phyloP scores from a whole-genome alignment of 1,140 invertebrate species.

The Musca vetustissima region DNA sequence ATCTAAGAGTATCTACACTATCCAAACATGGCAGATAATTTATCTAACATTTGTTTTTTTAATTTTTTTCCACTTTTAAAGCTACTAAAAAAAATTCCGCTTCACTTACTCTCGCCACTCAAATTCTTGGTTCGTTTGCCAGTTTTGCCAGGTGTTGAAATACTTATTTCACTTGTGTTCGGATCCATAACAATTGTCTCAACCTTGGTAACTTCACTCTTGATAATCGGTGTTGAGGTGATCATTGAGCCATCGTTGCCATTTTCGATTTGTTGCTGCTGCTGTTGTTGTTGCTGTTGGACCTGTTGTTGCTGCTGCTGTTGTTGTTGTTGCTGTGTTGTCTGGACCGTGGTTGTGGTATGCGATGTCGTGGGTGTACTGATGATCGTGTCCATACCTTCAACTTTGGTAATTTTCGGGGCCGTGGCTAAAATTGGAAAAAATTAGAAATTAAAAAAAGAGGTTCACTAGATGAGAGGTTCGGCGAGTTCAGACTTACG shows the following conservation, averaged over 20 bases:
- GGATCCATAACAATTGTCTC: constrained; percentile 54
- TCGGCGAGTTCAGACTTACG: constrained; percentile 35
- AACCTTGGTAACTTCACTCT: constrained; percentile 50
- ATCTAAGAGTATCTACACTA: too few species aligned
- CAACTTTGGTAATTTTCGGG: constrained; percentile 53
- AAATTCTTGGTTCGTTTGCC: constrained; percentile 47
- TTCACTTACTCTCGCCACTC: constrained; percentile 43
- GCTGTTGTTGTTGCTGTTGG: constrained; percentile 41
- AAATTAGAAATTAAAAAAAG: constrained; percentile 3
- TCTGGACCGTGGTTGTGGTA: constrained; percentile 27
- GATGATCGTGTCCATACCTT: constrained; percentile 52
- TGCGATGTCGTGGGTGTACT: constrained; percentile 48
- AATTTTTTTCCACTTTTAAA: too few species aligned
- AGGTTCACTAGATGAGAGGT: background rate
- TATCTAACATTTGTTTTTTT: too few species aligned
- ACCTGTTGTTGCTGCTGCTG: constrained; percentile 39
- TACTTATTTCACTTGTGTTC: background rate
- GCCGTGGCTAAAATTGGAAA: constrained; percentile 38
- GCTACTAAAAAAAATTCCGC: background rate
- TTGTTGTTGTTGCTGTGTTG: constrained; percentile 25
- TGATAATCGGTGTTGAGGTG: constrained; percentile 47
- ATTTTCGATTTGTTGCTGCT: constrained; percentile 47
- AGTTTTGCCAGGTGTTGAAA: constrained; percentile 36
- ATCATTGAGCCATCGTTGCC: constrained; percentile 40
- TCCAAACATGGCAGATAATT: too few species aligned